These are phyloP conservation scores for Euplagia quadripunctaria DNA, from an alignment of 2,888 invertebrate genomes.

Conservation along the genomic window DNA sequence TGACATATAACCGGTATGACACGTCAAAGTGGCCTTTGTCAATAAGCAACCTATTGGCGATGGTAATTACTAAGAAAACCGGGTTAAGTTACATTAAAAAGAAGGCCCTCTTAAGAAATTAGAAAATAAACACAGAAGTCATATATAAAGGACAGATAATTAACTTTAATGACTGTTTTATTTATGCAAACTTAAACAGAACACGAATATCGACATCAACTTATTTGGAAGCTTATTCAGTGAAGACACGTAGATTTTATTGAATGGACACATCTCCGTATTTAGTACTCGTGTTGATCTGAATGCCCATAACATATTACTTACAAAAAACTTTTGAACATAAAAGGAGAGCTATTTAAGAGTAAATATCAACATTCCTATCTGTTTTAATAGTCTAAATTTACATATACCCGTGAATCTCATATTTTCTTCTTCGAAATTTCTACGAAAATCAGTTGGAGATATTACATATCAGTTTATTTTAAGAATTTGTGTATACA, in stretches of 20 bases:
- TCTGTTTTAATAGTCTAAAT: neutral
- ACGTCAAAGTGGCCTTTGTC: too few relatives aligned
- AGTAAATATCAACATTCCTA: neutral
- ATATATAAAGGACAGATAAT: neutral
- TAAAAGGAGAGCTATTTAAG: neutral
- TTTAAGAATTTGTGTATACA: too few relatives aligned
- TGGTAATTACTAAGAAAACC: too few relatives aligned
- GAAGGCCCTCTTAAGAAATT: neutral
- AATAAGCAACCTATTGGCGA: too few relatives aligned
- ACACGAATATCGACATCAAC: neutral
- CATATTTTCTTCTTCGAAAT: too few relatives aligned
- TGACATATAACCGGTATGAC: too few relatives aligned
- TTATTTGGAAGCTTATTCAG: neutral
- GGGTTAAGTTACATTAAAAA: neutral
- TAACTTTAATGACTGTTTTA: neutral
- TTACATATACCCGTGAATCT: too few relatives aligned
- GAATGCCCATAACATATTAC: neutral
- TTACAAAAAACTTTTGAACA: slow-evolving; percentile 5
- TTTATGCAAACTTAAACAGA: neutral
- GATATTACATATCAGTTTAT: too few relatives aligned
- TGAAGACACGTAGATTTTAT: neutral
- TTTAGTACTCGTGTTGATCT: neutral
- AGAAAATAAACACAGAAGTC: neutral
- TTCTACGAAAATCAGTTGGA: too few relatives aligned
- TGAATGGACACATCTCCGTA: neutral